Conservation (phyloP, 2,113 vertebrate species). For the Pipa parva region DNA sequence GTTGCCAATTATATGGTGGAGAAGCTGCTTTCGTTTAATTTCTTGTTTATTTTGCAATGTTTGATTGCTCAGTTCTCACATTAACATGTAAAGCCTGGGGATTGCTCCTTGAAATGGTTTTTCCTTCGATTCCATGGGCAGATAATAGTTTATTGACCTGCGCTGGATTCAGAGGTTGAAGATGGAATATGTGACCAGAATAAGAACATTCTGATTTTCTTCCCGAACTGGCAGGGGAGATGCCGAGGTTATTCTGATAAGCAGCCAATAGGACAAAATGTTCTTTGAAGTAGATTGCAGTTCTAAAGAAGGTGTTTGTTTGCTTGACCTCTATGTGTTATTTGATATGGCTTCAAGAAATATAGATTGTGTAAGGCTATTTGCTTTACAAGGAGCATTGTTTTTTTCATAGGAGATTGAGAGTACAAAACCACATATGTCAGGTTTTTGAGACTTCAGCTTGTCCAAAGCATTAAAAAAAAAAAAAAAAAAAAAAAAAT, state of each 20-base stretch:
- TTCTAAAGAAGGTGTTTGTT: slow-evolving; percentile 20
- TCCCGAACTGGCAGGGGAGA: not conserved
- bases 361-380: slow-evolving; percentile 4
- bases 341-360: slow-evolving; percentile 6
- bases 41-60: slow-evolving; percentile 16
- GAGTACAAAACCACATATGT: not conserved
- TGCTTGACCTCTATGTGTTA: slow-evolving; percentile 23
- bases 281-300: slow-evolving; percentile 14
- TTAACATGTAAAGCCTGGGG: not conserved
- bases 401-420: not conserved
- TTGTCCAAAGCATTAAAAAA: too few relatives aligned
- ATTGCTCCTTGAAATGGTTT: slow-evolving; percentile 28
- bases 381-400: not conserved
- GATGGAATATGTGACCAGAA: slow-evolving; percentile 31
- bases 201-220: slow-evolving; percentile 21
- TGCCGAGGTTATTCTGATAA: slow-evolving; percentile 4
- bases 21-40: not conserved
- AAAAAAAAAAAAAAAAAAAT: too few relatives aligned
- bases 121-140: slow-evolving; percentile 7
- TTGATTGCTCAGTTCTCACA: slow-evolving; percentile 1
- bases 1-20: not conserved
- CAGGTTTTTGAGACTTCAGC: not conserved
- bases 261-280: slow-evolving; percentile 3
- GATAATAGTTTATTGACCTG: slow-evolving; percentile 39
- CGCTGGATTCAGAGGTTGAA: slow-evolving; percentile 25